Base-by-base conservation (phyloP, 2,888 invertebrate species). In the Calameuta idolon region DNA sequence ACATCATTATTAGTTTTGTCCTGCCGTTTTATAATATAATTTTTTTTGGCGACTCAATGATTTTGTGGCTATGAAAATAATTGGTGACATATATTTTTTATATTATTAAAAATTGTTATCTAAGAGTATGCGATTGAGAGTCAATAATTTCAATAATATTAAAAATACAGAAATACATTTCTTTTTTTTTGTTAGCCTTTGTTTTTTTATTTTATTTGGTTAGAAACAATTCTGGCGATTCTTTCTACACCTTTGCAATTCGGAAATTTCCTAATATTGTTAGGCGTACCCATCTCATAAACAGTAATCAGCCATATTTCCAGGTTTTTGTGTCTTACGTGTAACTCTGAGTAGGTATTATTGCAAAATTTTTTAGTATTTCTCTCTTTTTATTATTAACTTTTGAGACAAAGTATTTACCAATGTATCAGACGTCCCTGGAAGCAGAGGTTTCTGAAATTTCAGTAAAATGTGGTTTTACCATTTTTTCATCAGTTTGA, bases 311-410 rank as follows among this genome's bases (percentile, higher is more conserved):
- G 85, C 82, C 84, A 82, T 87, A 82, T 87, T 89, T 87, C 74
- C 88, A 89, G 87, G 87, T 88, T 89, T 82, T 85, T 88, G 82
- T 89, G 86, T 81, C 83, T 88, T 84, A 81, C 86, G 83, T 89
- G 87, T 86, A 83, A 84, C 83, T 84, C 86, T 81, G 88, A 89
- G 87, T 85, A 84, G 83, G 85, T 85, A 81, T 82, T 74, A 74
- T 12, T n/a, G 37, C 37, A 35, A 74, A 23, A 35, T 31, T 1
- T 74, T 35, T 35, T 3, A 30, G n/a, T 74, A 74, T 74, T 74
- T 74, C 34, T 34, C 74, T n/a, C 23, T 74, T 35, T 33, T 30
- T 74, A 35, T 35, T 30, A 33, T 74, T 74, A 15, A 12, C 3
- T 71, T 71, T 30, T 30, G 5, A 34, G 9, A 30, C 12, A 11